A percentile compares a stretch with the other conserved stretches of the same genome.
phyloP scores from a whole-genome alignment of 2,797 vertebrate genomes.

The Brotula barbata region DNA sequence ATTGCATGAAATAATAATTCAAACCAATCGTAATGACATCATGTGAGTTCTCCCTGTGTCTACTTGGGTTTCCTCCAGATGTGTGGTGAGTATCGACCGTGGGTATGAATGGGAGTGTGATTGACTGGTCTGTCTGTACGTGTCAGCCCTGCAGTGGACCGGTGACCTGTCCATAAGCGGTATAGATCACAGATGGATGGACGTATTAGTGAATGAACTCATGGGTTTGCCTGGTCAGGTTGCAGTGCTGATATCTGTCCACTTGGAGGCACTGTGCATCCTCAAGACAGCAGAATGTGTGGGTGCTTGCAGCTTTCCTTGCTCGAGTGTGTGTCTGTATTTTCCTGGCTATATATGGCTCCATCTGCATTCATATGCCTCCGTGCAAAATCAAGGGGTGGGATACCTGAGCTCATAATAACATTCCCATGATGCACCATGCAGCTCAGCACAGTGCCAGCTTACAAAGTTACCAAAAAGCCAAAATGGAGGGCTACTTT shows the following conservation, averaged over 20 bases:
- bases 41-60: too few species aligned
- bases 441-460: slow-evolving; percentile 44
- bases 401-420: slow-evolving; percentile 67
- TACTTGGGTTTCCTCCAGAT: too few species aligned
- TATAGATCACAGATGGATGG: too few species aligned
- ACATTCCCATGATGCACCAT: slow-evolving; percentile 67
- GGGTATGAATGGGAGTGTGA: too few species aligned
- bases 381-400: slow-evolving; percentile 62
- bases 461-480: slow-evolving; percentile 54
- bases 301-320: slow-evolving; percentile 2
- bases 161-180: too few species aligned
- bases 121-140: too few species aligned
- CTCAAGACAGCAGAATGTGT: slow-evolving; percentile 23
- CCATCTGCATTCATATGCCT: slow-evolving; percentile 63
- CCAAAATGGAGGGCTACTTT: slow-evolving; percentile 51
- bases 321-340: not conserved
- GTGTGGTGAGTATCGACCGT: too few species aligned
- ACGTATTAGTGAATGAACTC: too few species aligned
- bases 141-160: too few species aligned
- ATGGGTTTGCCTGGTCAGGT: not conserved
- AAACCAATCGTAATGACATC: not conserved
- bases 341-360: slow-evolving; percentile 56
- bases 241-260: slow-evolving; percentile 49
- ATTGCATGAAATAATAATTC: too few species aligned
- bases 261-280: slow-evolving; percentile 72